Conservation (phyloP, 2,113 vertebrate genomes). For the Hemiprocne comata region DNA sequence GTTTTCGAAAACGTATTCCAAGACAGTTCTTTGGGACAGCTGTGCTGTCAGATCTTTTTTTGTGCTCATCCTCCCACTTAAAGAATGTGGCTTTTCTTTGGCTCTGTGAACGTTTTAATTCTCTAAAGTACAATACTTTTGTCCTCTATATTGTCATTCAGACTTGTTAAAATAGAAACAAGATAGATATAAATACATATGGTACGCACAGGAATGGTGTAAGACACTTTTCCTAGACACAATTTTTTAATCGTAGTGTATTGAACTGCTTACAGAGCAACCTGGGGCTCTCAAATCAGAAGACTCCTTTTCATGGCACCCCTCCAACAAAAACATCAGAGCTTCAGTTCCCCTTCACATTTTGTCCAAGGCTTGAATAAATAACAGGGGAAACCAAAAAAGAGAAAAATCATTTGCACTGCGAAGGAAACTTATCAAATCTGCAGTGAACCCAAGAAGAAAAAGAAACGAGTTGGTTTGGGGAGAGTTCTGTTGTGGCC, state of each 20-base stretch:
- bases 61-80: background rate
- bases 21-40: background rate
- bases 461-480: background rate
- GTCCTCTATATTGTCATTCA: background rate
- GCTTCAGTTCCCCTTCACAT: background rate
- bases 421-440: background rate
- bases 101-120: background rate
- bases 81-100: background rate
- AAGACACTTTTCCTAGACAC: background rate
- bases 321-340: background rate
- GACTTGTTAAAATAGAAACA: background rate
- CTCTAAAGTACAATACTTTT: background rate
- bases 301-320: background rate
- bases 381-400: background rate
- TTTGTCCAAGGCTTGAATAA: background rate
- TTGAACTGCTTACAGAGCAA: background rate
- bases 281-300: background rate
- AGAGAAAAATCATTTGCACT: background rate
- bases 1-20: background rate
- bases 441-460: background rate
- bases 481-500: background rate
- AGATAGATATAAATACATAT: fast-evolving
- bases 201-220: background rate
- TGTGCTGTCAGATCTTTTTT: background rate
- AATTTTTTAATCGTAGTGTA: background rate